Base-by-base conservation (phyloP, 2,797 vertebrate genomes). In the Syngnathus rostellatus region DNA sequence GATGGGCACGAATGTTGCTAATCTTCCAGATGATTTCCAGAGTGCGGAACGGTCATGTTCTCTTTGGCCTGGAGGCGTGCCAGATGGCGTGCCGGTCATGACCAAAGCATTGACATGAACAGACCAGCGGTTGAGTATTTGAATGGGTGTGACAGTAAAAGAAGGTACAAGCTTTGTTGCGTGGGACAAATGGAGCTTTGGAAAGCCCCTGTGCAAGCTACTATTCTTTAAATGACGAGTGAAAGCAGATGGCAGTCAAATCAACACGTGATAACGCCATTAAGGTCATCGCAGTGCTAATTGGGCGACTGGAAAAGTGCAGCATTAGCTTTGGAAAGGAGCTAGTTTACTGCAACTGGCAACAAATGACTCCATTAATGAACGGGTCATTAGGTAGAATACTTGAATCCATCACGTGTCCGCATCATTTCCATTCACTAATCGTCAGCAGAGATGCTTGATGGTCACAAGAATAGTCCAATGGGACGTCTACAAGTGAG, bases 41-140 rank as follows among this genome's bases (percentile, higher is more conserved):
- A 57, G 70, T 50, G 48, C 66, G 62, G 68, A 31, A 73, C 53
- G 65, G 68, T 65, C 54, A 46, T 57, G 50, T 69, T 67, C 72
- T 64, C n/a, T 48, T 67, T 55, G 17, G 69, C 74, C 76, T 63
- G 73, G 76, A 81, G 74, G 63, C 11, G 73, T 58, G 23, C 83
- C 90, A 90, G 87, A 89, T 87, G 83, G 84, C 65, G 83, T n/a
- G 82, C 75, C 77, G 75, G 81, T 90, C 86, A 89, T 81, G 86
- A 86, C 72, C 0, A 5, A 70, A 60, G 71, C 51, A n/a, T 31
- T 68, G 12, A 61, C 41, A 31, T 16, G 38, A 70, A 68, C 6
- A 60, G 48, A 54, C 63, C 70, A 71, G 75, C 69, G 11, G 0
- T 69, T 46, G 14, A 73, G 63, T 62, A 60, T 66, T 69, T 64